phyloP scores from a whole-genome alignment of 2,888 invertebrate species.

The Athrips mouffetella region DNA sequence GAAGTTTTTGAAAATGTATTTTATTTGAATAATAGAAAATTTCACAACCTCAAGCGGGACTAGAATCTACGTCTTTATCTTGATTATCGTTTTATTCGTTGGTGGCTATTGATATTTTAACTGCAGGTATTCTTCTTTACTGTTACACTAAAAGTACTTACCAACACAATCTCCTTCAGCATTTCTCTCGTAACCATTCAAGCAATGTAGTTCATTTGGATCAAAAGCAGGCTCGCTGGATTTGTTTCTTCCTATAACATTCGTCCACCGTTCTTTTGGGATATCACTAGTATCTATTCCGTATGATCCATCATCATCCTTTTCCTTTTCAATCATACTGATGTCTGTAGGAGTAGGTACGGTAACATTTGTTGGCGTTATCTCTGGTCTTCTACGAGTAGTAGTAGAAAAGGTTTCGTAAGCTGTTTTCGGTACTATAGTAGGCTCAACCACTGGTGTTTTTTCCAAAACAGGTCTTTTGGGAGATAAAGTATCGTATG shows the following conservation, averaged over 20 bases:
- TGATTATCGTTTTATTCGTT: too few species aligned
- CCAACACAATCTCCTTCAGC: conserved; percentile 77
- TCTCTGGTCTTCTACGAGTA: conserved; percentile 24
- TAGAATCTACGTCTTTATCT: too few species aligned
- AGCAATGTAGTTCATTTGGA: conserved; percentile 56
- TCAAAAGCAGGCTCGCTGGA: conserved; percentile 25
- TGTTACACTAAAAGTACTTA: conserved; percentile 38
- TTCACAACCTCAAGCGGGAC: too few species aligned
- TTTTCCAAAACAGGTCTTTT: neutral
- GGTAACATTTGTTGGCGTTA: conserved; percentile 32
- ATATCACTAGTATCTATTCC: conserved; percentile 41
- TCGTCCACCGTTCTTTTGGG: conserved; percentile 49
- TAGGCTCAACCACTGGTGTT: neutral
- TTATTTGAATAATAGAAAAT: too few species aligned
- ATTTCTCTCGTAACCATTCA: conserved; percentile 76
- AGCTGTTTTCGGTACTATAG: neutral
- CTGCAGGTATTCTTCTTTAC: too few species aligned
- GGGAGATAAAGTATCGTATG: too few species aligned
- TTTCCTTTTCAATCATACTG: conserved; percentile 36
- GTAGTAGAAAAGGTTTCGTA: neutral
- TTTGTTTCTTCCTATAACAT: conserved; percentile 36
- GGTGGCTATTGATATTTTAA: too few species aligned
- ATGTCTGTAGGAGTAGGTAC: conserved; percentile 32
- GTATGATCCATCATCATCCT: conserved; percentile 37
- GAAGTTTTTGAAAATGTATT: too few species aligned